A percentile compares a stretch with the other conserved stretches of the same genome.
phyloP scores from a whole-genome alignment of 2,797 vertebrate genomes.

The Acestrorhynchus altus region DNA sequence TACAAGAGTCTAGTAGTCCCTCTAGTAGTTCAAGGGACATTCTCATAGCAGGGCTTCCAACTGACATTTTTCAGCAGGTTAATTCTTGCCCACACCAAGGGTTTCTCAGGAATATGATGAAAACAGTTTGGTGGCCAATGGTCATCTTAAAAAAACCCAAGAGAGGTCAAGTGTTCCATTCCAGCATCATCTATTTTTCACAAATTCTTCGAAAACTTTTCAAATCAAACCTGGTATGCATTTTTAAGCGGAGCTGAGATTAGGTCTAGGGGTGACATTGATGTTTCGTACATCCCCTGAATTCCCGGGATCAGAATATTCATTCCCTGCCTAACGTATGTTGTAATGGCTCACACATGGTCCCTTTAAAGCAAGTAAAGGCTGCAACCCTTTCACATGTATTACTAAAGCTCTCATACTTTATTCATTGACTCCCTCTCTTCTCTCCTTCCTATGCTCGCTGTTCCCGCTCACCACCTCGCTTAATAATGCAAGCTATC shows the following conservation, averaged over 20 bases:
- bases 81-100: too few species aligned
- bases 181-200: not conserved
- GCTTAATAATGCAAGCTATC: slow-evolving; percentile 5
- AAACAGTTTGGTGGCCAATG: too few species aligned
- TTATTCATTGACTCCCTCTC: slow-evolving; percentile 26
- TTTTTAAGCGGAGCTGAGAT: not conserved
- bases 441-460: not conserved
- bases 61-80: too few species aligned
- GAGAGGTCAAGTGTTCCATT: too few species aligned
- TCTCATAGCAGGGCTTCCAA: too few species aligned
- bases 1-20: too few species aligned
- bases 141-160: too few species aligned
- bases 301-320: not conserved
- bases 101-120: too few species aligned
- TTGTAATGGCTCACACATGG: slow-evolving; percentile 11
- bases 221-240: not conserved
- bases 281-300: not conserved
- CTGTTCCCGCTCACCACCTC: not conserved
- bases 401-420: slow-evolving; percentile 4
- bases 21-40: too few species aligned
- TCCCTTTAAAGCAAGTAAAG: slow-evolving; percentile 27
- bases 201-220: too few species aligned
- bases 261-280: not conserved
- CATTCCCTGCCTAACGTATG: not conserved
- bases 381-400: not conserved